phyloP scores from a whole-genome alignment of 2,797 vertebrate species.

The Peromyscus melanophrys region DNA sequence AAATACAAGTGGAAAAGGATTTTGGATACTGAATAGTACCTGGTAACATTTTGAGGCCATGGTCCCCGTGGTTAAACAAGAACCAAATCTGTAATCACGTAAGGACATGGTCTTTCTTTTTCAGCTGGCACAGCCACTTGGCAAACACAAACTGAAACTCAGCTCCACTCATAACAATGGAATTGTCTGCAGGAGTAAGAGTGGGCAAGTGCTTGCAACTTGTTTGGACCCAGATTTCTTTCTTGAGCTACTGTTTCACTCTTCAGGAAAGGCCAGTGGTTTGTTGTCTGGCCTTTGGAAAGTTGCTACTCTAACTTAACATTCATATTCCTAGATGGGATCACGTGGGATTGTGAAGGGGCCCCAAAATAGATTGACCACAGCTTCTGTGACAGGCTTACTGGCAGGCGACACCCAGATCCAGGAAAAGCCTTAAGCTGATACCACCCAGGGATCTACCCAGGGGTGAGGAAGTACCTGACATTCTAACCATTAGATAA shows the following conservation, averaged over 20 bases:
- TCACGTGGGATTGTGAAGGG: neutral
- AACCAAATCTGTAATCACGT: neutral
- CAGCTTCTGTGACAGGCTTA: too few species aligned
- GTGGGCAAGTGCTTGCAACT: neutral
- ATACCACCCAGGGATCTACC: too few species aligned
- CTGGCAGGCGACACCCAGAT: too few species aligned
- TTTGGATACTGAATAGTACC: neutral
- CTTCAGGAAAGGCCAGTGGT: neutral
- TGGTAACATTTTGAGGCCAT: neutral
- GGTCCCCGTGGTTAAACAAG: conserved; percentile 20
- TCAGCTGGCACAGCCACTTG: neutral
- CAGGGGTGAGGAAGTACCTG: too few species aligned
- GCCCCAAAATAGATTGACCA: too few species aligned
- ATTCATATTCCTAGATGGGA: neutral
- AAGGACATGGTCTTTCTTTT: neutral
- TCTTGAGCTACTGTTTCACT: neutral
- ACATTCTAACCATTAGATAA: too few species aligned
- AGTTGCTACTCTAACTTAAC: neutral
- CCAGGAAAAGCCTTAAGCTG: too few species aligned
- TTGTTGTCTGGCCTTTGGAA: neutral
- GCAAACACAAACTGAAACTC: neutral
- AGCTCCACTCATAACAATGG: neutral
- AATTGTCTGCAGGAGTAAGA: neutral
- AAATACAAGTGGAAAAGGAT: neutral
- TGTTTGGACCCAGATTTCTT: neutral